phyloP scores from a whole-genome alignment of 1,140 invertebrate species.

The Nasonia longicornis region DNA sequence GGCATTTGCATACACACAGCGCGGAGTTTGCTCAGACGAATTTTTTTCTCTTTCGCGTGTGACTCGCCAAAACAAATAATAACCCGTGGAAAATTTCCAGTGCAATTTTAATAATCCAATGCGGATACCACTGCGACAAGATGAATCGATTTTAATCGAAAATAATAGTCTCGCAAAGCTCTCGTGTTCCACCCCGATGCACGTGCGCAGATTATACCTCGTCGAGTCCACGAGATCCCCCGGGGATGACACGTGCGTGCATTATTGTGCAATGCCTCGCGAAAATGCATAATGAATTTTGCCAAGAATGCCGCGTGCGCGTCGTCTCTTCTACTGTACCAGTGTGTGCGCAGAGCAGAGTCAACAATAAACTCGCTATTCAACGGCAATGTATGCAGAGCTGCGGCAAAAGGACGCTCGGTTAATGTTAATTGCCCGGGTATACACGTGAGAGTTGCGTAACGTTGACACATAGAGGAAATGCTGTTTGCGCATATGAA shows the following conservation, averaged over 20 bases:
- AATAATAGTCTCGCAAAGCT: background rate
- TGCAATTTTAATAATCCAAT: too few species aligned
- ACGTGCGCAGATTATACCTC: background rate
- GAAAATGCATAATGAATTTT: conserved; percentile 7
- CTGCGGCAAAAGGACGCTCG: background rate
- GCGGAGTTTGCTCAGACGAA: background rate
- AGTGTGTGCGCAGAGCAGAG: background rate
- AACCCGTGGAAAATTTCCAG: too few species aligned
- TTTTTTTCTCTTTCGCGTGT: background rate
- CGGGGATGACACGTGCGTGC: background rate
- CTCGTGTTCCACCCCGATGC: too few species aligned
- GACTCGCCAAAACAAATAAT: too few species aligned
- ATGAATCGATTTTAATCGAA: background rate
- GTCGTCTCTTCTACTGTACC: background rate
- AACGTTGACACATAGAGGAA: background rate
- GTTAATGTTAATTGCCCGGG: conserved; percentile 9
- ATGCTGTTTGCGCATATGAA: background rate
- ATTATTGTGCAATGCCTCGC: background rate
- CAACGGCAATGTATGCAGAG: background rate
- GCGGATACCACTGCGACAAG: too few species aligned
- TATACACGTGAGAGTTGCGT: background rate
- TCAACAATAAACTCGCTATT: background rate
- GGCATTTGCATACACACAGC: background rate
- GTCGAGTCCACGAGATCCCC: background rate
- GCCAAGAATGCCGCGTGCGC: background rate